Conservation (phyloP, 92 coral and sea anemone genomes). For the Epizoanthus fatuus region DNA sequence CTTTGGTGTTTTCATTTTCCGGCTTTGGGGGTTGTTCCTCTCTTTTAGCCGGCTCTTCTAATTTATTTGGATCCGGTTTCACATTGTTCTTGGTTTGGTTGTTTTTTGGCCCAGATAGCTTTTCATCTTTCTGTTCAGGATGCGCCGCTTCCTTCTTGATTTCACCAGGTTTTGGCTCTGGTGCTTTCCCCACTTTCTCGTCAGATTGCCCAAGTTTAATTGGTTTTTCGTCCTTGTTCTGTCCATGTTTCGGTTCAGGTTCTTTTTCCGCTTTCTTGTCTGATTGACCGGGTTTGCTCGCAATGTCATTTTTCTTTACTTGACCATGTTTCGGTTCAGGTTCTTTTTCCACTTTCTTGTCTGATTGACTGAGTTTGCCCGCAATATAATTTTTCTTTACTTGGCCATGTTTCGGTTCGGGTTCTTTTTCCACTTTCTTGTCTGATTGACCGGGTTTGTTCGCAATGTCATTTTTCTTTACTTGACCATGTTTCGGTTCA, state of each 20-base stretch:
- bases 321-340: neutral
- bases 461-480: neutral
- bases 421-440: neutral
- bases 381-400: neutral
- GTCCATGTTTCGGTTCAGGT: neutral
- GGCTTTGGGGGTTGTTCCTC: conserved; percentile 7
- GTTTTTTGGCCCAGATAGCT: neutral
- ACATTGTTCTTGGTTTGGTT: neutral
- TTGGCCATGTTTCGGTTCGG: neutral
- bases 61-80: neutral
- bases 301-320: too few relatives aligned
- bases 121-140: neutral
- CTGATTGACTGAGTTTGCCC: neutral
- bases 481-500: neutral
- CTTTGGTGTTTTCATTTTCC: neutral
- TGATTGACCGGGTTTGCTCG: too few relatives aligned
- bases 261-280: neutral
- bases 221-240: too few relatives aligned
- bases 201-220: too few relatives aligned
- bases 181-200: neutral
- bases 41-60: neutral
- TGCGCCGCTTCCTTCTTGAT: neutral
- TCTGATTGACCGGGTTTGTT: neutral
- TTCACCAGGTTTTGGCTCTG: conserved; percentile 1
- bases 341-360: neutral